These are phyloP conservation scores for Deroptyus accipitrinus DNA, from an alignment of 2,113 vertebrate genomes.

Conservation along the genomic window DNA sequence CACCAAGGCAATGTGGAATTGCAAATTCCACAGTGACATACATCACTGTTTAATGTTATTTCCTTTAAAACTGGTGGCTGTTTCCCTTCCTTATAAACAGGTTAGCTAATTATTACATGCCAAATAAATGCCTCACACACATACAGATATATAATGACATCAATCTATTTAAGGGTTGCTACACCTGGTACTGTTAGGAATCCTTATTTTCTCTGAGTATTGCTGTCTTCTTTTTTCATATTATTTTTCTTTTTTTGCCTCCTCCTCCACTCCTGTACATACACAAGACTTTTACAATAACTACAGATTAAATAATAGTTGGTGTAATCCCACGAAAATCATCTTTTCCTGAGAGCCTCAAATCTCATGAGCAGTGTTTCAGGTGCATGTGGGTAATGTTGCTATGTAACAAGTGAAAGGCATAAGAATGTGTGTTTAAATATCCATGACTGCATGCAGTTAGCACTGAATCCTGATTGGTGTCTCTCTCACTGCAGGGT, in stretches of 20 bases:
- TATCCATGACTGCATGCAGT: neutral
- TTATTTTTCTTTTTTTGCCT: neutral
- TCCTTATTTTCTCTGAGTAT: neutral
- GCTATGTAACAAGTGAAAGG: constrained; percentile 18
- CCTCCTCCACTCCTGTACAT: neutral
- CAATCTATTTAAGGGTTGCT: neutral
- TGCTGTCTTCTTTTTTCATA: neutral
- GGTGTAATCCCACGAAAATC: constrained; percentile 22
- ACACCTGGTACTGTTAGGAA: neutral
- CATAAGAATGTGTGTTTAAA: neutral
- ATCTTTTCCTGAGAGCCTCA: constrained; percentile 1
- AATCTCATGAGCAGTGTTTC: constrained; percentile 13
- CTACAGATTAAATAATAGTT: constrained; percentile 54
- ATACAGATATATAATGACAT: neutral
- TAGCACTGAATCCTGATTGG: neutral
- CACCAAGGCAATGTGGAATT: neutral
- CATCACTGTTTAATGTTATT: neutral
- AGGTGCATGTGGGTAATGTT: neutral
- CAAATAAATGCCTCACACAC: neutral
- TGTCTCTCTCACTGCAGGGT: neutral
- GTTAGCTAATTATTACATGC: neutral
- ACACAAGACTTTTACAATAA: neutral
- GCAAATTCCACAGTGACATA: neutral
- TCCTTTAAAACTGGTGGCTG: neutral
- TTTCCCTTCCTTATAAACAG: neutral